These are phyloP conservation scores for Morbakka virulenta DNA, from an alignment of 30 jellyfish, hydroid and myxozoan genomes.

Conservation along the genomic window DNA sequence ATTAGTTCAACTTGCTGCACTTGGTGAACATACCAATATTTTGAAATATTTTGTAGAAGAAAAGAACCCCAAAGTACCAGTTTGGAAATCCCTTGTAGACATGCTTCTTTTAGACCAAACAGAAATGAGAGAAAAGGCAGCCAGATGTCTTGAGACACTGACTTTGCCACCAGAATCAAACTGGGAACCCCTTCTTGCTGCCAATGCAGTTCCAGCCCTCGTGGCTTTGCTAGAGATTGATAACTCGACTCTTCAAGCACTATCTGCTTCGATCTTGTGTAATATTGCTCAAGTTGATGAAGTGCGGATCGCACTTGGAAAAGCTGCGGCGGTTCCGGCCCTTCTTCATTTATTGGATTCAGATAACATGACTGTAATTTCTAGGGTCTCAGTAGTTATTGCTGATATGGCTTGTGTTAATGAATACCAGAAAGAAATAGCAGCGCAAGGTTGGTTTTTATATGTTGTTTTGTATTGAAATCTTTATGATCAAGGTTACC, in stretches of 20 bases:
- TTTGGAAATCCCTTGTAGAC: conserved; percentile 51
- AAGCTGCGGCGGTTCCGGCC: conserved; percentile 30
- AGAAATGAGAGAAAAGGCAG: conserved; percentile 35
- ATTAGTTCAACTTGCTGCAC: conserved; percentile 52
- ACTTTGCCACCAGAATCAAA: conserved; percentile 19
- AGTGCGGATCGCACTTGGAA: conserved; percentile 44
- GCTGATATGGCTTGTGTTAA: conserved; percentile 66
- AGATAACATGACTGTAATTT: conserved; percentile 27
- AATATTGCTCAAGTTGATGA: conserved; percentile 55
- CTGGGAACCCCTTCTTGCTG: conserved; percentile 34
- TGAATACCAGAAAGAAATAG: conserved; percentile 33
- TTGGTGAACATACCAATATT: conserved; percentile 57
- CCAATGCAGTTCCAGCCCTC: conserved; percentile 53
- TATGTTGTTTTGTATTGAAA: neutral
- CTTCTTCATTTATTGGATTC: conserved; percentile 29
- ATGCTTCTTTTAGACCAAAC: conserved; percentile 20
- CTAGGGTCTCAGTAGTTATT: conserved; percentile 54
- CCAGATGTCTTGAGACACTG: conserved; percentile 57
- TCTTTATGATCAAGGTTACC: neutral
- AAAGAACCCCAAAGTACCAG: conserved; percentile 28
- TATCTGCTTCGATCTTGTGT: conserved; percentile 50
- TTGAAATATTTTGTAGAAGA: conserved; percentile 33
- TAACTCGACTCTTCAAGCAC: conserved; percentile 31
- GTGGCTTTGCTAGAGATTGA: conserved; percentile 34
- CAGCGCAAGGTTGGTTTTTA: conserved; percentile 33